Conservation (phyloP, 2,797 vertebrate species). For the Falco rusticolus region DNA sequence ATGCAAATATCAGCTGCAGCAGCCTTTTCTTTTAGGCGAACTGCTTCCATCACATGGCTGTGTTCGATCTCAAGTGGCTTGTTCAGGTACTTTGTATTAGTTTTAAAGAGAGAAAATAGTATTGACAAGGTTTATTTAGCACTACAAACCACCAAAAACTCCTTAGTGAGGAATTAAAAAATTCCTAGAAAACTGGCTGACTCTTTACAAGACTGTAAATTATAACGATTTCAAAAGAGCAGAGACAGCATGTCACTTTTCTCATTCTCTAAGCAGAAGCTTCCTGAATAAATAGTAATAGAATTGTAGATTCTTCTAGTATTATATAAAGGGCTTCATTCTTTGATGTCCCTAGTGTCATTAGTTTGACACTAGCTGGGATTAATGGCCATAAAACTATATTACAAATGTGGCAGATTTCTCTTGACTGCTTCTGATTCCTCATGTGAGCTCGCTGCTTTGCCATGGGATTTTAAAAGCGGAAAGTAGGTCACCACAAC, state of each 20-base stretch:
- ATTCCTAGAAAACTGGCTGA: constrained; percentile 17
- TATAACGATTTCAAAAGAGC: neutral
- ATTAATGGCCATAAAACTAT: constrained; percentile 17
- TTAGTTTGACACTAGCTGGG: constrained; percentile 41
- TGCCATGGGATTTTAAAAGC: constrained; percentile 8
- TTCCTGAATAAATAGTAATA: neutral
- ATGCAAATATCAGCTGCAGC: rapidly evolving
- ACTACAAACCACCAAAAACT: neutral
- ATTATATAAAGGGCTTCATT: constrained; percentile 12
- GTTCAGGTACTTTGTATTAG: rapidly evolving
- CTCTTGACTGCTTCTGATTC: neutral
- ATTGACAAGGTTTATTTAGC: neutral
- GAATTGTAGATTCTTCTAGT: neutral
- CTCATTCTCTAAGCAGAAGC: neutral
- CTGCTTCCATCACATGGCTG: neutral
- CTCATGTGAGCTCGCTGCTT: constrained; percentile 4
- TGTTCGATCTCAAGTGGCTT: rapidly evolving
- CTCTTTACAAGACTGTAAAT: neutral
- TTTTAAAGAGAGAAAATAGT: neutral
- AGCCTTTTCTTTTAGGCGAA: neutral
- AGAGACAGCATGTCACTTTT: neutral
- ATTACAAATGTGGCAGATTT: neutral
- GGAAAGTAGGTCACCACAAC: constrained; percentile 64
- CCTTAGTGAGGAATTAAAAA: neutral
- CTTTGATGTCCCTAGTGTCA: constrained; percentile 49